Base-by-base conservation (phyloP, 2,888 invertebrate species). In the Agonopterix heracliana region DNA sequence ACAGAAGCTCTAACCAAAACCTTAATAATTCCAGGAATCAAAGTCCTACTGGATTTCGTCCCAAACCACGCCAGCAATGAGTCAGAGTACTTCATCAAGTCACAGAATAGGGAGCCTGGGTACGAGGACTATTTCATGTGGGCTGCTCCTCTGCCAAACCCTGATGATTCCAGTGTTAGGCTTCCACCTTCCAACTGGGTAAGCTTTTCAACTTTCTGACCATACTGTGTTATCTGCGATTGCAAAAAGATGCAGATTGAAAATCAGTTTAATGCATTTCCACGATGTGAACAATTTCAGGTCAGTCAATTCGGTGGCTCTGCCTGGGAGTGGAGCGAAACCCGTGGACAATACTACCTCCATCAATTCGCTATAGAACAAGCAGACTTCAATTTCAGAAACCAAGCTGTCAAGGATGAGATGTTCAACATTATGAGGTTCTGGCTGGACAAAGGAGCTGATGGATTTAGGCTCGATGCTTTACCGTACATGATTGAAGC, bases 81-180 rank as follows among this genome's bases (percentile, higher is more conserved):
- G 56, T 94, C 96, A 45, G 90, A 91, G 1, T 98, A 98, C 94
- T 98, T 98, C 76, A 70, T 78, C 17, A 88, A 91, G 48, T 96
- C 96, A 0, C 87, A 91, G 2, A 81, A 88, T 0, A 78, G 78
- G 1, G 89, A 90, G 46, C 83, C 90, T 0, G 90, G 90, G 0
- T 96, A 91, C 64, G 91, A 90, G 38, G 92, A 96, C 61, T 95
- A 90, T 68, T 96, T 95, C 69, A 76, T 95, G 0, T 96, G 96
- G 96, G 90, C 89, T 38, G 90, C 93, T 43, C 91, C 90, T 0
- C 69, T 78, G 44, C 66, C 77, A 0, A 88, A 82, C 48, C 76
- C 81, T 17, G 68, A 78, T 0, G 73, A 82, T 46, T 59, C 55
- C 0, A 66, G 63, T 36, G 74, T 68, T 17, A 66, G 63, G 44